Evolutionary conservation across 2,113 vertebrate genomes (phyloP).

Genomic region (Zonotrichia leucophrys): DNA sequence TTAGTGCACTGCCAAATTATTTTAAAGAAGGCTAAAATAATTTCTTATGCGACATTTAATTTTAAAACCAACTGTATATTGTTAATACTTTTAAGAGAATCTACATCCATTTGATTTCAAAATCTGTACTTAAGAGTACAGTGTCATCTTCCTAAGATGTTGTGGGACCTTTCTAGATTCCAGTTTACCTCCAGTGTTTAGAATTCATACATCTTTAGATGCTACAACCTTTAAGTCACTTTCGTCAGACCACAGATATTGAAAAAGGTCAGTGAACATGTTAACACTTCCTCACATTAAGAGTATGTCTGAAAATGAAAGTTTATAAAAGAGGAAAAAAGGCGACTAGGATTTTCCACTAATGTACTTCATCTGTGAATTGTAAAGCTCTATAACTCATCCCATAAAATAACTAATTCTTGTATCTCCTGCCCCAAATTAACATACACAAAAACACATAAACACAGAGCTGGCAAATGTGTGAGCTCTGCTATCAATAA

Average conservation of each 20-base stretch:
- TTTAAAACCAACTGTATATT: not conserved
- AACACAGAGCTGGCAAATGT: not conserved
- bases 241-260: not conserved
- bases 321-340: not conserved
- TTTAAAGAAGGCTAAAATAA: slow-evolving; percentile 31
- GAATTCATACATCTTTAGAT: not conserved
- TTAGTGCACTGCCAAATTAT: slow-evolving; percentile 7
- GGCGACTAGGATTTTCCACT: not conserved
- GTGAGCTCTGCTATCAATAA: not conserved
- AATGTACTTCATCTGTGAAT: not conserved
- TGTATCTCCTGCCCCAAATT: not conserved
- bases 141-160: not conserved
- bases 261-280: not conserved
- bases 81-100: not conserved
- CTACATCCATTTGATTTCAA: not conserved
- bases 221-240: slow-evolving; percentile 4
- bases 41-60: slow-evolving; percentile 10
- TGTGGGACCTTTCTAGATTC: not conserved
- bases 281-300: not conserved
- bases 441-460: not conserved
- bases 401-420: not conserved
- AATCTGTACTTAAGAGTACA: not conserved
- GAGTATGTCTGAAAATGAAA: not conserved
- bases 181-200: not conserved
- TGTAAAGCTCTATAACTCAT: not conserved